Evolutionary conservation across 2,113 vertebrate genomes (phyloP), one percentile per base, ranked within the genome.

Genomic region (Centropus unirufus): DNA sequence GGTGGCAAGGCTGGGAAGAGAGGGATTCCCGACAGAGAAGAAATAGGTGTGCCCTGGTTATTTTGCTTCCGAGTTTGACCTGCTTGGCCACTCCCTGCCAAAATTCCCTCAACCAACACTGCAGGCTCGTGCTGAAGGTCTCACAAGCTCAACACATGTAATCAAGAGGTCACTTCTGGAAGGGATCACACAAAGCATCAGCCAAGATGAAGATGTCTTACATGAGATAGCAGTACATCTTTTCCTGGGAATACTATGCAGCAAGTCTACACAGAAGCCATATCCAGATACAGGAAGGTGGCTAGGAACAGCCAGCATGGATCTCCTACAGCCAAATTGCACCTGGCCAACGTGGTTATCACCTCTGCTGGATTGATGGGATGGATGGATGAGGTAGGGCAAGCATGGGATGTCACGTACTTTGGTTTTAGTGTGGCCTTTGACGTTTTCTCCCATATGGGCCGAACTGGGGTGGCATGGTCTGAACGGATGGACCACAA

Each of bases 21-120:
- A 83, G 22, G 11, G 30, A 59, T 34, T 46, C 64, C 42, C 55
- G 73, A 0, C 0, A 0, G 49, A 61, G 67, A 20, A 84, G 75
- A 39, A 85, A 83, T 5, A 69, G 40, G 21, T n/a, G 30, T 62
- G 54, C 51, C 63, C 46, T 83, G 51, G n/a, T 54, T 46, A 66
- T 14, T 13, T 5, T 59, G 42, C 59, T 74, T 81, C 69, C 51
- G 40, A 75, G n/a, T 64, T 83, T 69, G 42, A 59, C 40, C 58
- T 75, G 68, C 68, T 81, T 42, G 66, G 68, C 39, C 59, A 36
- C 55, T 47, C 54, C 42, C 20, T 47, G 14, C 32, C 49, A 84
- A 87, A 75, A 34, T 81, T 42, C 63, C 77, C 24, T 87, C 70
- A 73, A 12, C 24, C 81, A 84, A 15, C 51, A 64, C 23, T 30